Evolutionary conservation across 2,113 vertebrate species (phyloP).

Genomic region (Forbesichthys papilliferus): DNA sequence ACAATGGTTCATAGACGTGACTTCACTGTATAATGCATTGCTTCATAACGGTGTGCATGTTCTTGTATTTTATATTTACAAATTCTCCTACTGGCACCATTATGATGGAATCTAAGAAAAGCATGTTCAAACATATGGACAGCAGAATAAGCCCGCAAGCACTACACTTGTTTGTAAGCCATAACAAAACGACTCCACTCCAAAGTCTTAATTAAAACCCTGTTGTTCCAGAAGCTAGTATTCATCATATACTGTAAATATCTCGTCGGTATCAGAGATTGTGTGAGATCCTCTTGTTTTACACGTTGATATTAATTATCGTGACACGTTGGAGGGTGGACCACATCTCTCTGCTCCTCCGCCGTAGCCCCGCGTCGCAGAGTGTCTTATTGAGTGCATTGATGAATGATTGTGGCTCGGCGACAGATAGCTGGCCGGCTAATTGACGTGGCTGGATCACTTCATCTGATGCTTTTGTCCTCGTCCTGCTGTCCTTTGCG

Average conservation of each 20-base stretch:
- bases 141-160: neutral
- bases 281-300: neutral
- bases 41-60: too few species aligned
- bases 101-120: too few species aligned
- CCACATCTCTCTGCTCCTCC: neutral
- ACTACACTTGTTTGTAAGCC: too few species aligned
- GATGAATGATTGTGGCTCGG: constrained; percentile 62
- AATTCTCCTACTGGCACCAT: too few species aligned
- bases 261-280: neutral
- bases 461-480: constrained; percentile 52
- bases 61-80: too few species aligned
- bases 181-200: too few species aligned
- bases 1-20: too few species aligned
- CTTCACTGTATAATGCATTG: too few species aligned
- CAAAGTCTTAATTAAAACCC: too few species aligned
- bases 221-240: too few species aligned
- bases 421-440: constrained; percentile 48
- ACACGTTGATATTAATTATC: neutral
- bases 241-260: too few species aligned
- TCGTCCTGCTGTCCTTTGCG: constrained; percentile 29
- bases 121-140: too few species aligned
- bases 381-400: constrained; percentile 55
- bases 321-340: neutral
- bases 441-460: constrained; percentile 61
- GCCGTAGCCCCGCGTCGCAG: neutral